Percentiles rank a stretch among this genome's conserved stretches.
Evolutionary conservation across 2,797 vertebrate genomes (phyloP).

Genomic region (Sarcoramphus papa): DNA sequence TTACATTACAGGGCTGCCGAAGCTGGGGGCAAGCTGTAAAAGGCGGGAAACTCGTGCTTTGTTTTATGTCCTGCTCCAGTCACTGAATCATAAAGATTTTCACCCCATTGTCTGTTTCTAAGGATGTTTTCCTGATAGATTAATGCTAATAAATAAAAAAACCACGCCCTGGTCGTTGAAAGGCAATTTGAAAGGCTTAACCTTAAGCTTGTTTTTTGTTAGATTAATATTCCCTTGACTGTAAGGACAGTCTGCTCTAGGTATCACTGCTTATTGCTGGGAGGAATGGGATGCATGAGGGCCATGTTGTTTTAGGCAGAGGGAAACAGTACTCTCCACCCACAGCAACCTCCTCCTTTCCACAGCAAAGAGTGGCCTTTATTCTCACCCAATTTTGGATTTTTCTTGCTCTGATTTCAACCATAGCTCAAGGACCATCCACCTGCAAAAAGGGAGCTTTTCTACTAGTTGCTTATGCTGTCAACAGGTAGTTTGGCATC

Average conservation of each 20-base stretch:
- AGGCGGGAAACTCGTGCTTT: not conserved
- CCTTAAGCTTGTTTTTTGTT: not conserved
- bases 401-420: not conserved
- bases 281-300: not conserved
- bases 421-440: not conserved
- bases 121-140: not conserved
- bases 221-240: not conserved
- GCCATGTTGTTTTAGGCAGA: not conserved
- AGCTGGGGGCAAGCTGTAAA: not conserved
- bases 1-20: not conserved
- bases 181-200: not conserved
- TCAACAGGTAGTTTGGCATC: not conserved
- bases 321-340: not conserved
- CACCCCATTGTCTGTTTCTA: not conserved
- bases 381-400: not conserved
- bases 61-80: not conserved
- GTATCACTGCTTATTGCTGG: not conserved
- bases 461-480: not conserved
- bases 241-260: not conserved
- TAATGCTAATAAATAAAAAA: not conserved
- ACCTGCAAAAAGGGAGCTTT: not conserved
- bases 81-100: not conserved
- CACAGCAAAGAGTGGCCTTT: accelerated
- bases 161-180: not conserved
- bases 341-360: not conserved